phyloP scores from a whole-genome alignment of 2,113 vertebrate species.

The Muntiacus reevesi region DNA sequence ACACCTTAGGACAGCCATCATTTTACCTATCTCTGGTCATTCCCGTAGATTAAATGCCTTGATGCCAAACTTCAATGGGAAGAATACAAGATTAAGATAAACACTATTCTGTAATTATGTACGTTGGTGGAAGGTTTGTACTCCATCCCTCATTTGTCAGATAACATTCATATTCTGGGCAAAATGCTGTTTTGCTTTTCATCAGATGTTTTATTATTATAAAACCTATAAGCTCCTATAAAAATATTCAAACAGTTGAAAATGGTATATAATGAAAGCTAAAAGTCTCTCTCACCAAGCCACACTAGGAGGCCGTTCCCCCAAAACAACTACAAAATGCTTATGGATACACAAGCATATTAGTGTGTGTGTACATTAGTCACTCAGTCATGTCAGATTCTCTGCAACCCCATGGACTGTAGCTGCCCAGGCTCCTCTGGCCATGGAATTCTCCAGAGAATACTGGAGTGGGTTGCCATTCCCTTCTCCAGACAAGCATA shows the following conservation, averaged over 20 bases:
- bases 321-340: not conserved
- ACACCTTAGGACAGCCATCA: not conserved
- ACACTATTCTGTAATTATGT: not conserved
- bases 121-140: not conserved
- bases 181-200: not conserved
- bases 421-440: not conserved
- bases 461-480: not conserved
- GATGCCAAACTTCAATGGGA: not conserved
- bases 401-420: not conserved
- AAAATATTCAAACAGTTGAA: not conserved
- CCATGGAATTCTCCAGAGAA: not conserved
- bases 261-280: not conserved
- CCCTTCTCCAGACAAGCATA: not conserved
- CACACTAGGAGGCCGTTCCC: not conserved
- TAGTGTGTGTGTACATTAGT: not conserved
- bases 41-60: not conserved
- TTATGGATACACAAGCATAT: not conserved
- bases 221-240: not conserved
- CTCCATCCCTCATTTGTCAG: not conserved
- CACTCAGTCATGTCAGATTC: not conserved
- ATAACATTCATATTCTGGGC: not conserved
- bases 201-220: not conserved
- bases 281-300: not conserved
- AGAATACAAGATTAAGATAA: not conserved
- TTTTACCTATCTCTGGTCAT: not conserved